A percentile compares a stretch with the other conserved stretches of the same genome.
phyloP scores from a whole-genome alignment of 2,797 vertebrate genomes.

The Moxostoma hubbsi region DNA sequence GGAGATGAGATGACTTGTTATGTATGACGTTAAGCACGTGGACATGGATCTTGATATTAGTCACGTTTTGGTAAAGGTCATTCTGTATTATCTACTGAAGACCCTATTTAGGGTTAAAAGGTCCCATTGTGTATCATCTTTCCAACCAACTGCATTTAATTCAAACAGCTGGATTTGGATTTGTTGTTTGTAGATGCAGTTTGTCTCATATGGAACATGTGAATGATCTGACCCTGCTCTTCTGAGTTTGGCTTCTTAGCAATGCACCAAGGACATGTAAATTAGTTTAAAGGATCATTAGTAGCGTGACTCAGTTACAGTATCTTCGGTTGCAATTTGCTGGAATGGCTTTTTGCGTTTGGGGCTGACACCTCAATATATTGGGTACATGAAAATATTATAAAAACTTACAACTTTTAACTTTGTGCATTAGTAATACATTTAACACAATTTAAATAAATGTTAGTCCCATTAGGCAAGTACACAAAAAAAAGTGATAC shows the following conservation, averaged over 20 bases:
- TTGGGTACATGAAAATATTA: not conserved
- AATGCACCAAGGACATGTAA: conserved; percentile 20
- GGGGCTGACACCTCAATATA: not conserved
- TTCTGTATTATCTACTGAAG: no score
- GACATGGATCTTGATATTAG: not conserved
- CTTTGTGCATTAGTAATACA: no score
- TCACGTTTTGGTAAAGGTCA: no score
- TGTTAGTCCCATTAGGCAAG: no score
- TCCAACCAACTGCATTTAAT: conserved; percentile 61
- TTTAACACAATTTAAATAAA: no score
- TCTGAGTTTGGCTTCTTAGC: conserved; percentile 34
- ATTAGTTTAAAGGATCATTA: conserved; percentile 5
- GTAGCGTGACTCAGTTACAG: not conserved
- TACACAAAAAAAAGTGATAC: no score
- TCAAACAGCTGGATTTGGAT: conserved; percentile 70
- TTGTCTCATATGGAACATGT: conserved; percentile 68
- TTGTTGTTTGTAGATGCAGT: conserved; percentile 69
- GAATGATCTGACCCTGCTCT: conserved; percentile 46
- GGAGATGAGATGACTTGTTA: not conserved
- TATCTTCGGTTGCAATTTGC: conserved; percentile 13
- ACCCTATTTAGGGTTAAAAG: no score
- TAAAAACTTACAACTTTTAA: not conserved
- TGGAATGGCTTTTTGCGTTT: conserved; percentile 35
- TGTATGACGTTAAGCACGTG: not conserved
- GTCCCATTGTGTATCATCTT: not conserved